phyloP scores from a whole-genome alignment of 2,888 invertebrate species.

The Clistopyga incitator region DNA sequence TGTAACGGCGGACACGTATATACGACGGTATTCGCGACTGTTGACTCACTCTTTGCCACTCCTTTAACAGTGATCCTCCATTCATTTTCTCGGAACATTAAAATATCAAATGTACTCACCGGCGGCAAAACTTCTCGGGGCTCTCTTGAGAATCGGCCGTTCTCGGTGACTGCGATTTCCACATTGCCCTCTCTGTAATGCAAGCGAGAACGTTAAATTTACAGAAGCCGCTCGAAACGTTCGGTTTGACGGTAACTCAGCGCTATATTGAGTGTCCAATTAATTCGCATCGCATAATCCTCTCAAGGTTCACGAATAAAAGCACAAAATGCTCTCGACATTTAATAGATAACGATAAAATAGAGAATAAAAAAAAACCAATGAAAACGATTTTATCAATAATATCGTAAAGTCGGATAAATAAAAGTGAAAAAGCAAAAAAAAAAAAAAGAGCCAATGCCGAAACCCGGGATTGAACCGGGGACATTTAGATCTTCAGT shows the following conservation, averaged over 20 bases:
- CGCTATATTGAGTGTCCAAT: background rate
- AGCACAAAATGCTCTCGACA: background rate
- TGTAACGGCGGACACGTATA: background rate
- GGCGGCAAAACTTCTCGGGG: conserved; percentile 15
- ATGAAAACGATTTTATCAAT: background rate
- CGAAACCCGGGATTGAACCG: conserved; percentile 90
- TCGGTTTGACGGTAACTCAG: background rate
- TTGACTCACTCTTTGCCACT: background rate
- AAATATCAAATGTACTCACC: conserved; percentile 48
- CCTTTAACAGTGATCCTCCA: conserved; percentile 31
- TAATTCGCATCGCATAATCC: background rate
- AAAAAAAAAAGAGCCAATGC: conserved; percentile 83
- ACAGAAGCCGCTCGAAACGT: background rate
- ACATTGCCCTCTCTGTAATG: conserved; percentile 3
- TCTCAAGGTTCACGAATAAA: background rate
- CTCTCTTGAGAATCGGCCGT: background rate
- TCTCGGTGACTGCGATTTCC: background rate
- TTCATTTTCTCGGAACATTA: conserved; percentile 30
- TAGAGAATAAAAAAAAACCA: background rate
- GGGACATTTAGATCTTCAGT: conserved; percentile 90
- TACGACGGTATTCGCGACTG: background rate
- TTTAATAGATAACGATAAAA: background rate
- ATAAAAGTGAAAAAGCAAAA: conserved; percentile 59
- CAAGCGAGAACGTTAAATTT: background rate
- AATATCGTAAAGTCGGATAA: background rate